These are phyloP conservation scores for Allacma fusca DNA, from an alignment of 2,888 invertebrate species.

Conservation along the genomic window DNA sequence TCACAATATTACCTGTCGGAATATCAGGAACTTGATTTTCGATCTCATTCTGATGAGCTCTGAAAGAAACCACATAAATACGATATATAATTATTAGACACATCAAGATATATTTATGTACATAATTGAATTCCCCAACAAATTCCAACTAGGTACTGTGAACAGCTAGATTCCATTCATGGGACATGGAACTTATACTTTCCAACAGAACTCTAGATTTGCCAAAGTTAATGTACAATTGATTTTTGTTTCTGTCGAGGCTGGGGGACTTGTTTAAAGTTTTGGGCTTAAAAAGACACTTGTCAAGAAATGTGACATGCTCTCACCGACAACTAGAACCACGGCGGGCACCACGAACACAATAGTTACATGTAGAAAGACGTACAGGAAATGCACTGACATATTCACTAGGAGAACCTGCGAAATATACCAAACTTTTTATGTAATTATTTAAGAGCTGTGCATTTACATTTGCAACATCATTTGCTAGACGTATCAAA, in stretches of 20 bases:
- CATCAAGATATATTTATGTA: too few relatives aligned
- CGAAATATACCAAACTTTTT: background rate
- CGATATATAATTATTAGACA: background rate
- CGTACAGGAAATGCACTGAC: constrained; percentile 1
- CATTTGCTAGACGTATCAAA: too few relatives aligned
- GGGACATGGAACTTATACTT: too few relatives aligned
- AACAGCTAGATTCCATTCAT: too few relatives aligned
- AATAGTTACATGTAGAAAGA: constrained; percentile 4
- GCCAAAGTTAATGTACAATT: too few relatives aligned
- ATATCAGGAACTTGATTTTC: constrained; percentile 18
- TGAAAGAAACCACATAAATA: background rate
- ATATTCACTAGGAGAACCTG: constrained; percentile 24
- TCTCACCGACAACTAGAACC: constrained; percentile 27
- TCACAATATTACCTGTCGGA: constrained; percentile 9
- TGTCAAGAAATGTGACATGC: background rate
- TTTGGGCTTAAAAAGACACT: background rate
- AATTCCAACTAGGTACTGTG: too few relatives aligned
- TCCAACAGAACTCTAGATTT: too few relatives aligned
- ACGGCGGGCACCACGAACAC: constrained; percentile 13
- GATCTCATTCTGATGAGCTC: constrained; percentile 26
- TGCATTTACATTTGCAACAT: too few relatives aligned
- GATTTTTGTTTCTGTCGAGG: too few relatives aligned
- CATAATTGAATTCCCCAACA: too few relatives aligned
- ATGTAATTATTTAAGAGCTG: too few relatives aligned
- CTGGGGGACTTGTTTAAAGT: too few relatives aligned